Evolutionary conservation across 2,797 vertebrate species (phyloP).

Genomic region (Onychomys arenicola): DNA sequence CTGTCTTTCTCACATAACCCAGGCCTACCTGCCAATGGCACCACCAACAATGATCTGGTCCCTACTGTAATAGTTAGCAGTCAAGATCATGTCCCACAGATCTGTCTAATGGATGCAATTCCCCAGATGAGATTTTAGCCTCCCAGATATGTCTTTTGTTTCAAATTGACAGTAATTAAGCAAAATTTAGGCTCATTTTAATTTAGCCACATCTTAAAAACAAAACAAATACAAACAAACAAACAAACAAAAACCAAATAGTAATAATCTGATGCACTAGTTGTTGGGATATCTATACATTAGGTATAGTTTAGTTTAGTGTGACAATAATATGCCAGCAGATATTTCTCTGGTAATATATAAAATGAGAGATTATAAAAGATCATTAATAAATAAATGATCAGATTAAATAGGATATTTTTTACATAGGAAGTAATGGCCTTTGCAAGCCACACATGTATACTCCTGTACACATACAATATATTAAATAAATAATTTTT

Average conservation of each 20-base stretch:
- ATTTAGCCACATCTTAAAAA: background rate
- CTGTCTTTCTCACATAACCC: background rate
- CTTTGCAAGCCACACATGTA: no score
- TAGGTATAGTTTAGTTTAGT: background rate
- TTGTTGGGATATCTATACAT: background rate
- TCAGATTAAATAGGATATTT: background rate
- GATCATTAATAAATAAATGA: background rate
- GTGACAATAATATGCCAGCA: background rate
- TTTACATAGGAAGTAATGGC: slow-evolving; percentile 3
- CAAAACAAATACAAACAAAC: background rate
- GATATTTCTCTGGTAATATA: background rate
- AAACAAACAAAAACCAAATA: background rate
- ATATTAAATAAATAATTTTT: no score
- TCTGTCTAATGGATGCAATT: background rate
- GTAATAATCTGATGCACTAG: background rate
- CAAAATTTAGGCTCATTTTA: background rate
- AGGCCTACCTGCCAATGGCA: background rate
- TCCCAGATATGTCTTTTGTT: background rate
- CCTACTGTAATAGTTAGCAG: no score
- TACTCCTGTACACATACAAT: no score
- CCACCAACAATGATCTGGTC: background rate
- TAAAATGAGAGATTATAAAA: background rate
- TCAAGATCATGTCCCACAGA: background rate
- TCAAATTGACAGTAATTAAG: background rate
- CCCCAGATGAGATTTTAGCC: background rate